Conservation (phyloP, 2,888 invertebrate genomes). For the Chromoteleia sp. region DNA sequence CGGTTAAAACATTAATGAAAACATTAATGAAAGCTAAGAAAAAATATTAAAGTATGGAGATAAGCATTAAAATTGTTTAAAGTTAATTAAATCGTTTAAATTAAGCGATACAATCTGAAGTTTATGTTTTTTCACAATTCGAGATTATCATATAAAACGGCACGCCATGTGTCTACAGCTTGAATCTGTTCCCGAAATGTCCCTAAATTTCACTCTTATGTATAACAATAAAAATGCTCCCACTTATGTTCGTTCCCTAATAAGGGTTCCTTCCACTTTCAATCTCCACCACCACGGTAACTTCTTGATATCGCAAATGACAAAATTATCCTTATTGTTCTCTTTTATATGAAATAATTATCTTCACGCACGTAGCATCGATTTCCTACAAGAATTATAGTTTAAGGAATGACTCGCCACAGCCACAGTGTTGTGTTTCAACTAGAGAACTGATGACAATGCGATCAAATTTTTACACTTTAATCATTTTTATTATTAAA, state of each 20-base stretch:
- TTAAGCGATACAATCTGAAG: too few species aligned
- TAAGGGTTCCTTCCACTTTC: slow-evolving; percentile 1
- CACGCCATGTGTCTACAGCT: too few species aligned
- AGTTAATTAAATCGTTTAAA: too few species aligned
- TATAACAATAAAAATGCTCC: slow-evolving; percentile 13
- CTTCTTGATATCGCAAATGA: slow-evolving; percentile 39
- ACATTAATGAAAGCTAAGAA: too few species aligned
- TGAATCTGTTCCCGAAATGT: slow-evolving; percentile 4
- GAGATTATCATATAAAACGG: too few species aligned
- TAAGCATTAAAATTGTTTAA: too few species aligned
- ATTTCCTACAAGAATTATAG: slow-evolving; percentile 37
- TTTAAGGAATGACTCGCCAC: slow-evolving; percentile 26
- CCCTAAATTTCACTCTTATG: slow-evolving; percentile 16
- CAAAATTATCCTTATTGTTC: slow-evolving; percentile 40
- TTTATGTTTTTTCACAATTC: too few species aligned
- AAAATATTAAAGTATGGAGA: too few species aligned
- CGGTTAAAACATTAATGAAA: too few species aligned
- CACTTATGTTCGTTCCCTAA: slow-evolving; percentile 31
- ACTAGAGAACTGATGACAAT: slow-evolving; percentile 13
- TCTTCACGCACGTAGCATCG: slow-evolving; percentile 55
- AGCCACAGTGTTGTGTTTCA: neutral
- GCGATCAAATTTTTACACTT: neutral
- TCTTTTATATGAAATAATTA: slow-evolving; percentile 45
- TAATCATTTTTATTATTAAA: neutral
- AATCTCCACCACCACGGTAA: slow-evolving; percentile 28